Percentiles rank a stretch among this genome's conserved stretches.
phyloP scores from a whole-genome alignment of 2,797 vertebrate species.

The Acanthopagrus latus region DNA sequence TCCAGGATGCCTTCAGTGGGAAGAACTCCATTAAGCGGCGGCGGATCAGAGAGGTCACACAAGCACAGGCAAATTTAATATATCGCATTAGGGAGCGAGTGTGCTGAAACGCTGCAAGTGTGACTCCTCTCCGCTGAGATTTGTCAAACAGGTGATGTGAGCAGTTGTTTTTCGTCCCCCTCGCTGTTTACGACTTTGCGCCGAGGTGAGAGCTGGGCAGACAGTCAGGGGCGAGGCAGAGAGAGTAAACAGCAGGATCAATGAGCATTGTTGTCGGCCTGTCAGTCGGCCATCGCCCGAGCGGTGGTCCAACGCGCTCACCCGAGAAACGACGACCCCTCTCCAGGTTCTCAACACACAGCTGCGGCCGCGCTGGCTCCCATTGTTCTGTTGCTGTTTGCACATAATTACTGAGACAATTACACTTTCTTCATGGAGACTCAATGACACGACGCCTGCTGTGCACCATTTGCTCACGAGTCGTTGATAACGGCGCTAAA shows the following conservation, averaged over 20 bases:
- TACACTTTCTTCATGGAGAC: slow-evolving; percentile 72
- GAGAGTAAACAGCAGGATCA: slow-evolving; percentile 58
- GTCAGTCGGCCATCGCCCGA: slow-evolving; percentile 55
- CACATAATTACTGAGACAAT: slow-evolving; percentile 74
- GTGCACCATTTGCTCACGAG: slow-evolving; percentile 82
- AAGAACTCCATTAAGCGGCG: slow-evolving; percentile 47
- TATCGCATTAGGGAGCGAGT: background rate
- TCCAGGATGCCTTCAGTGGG: slow-evolving; percentile 46
- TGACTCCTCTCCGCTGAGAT: slow-evolving; percentile 4
- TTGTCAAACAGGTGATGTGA: slow-evolving; percentile 31
- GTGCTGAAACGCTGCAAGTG: background rate
- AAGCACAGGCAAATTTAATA: slow-evolving; percentile 27
- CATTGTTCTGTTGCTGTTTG: slow-evolving; percentile 66
- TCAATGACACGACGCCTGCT: slow-evolving; percentile 75
- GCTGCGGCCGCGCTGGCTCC: slow-evolving; percentile 47
- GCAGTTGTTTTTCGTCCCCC: slow-evolving; percentile 18
- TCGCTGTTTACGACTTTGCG: slow-evolving; percentile 38
- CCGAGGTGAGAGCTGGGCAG: slow-evolving; percentile 35
- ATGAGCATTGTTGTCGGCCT: slow-evolving; percentile 50
- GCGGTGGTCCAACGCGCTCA: slow-evolving; percentile 28
- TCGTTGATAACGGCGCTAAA: slow-evolving; percentile 58
- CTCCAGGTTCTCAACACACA: slow-evolving; percentile 27
- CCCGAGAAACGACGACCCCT: slow-evolving; percentile 10
- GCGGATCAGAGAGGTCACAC: slow-evolving; percentile 37
- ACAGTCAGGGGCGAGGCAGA: slow-evolving; percentile 12